phyloP scores from a whole-genome alignment of 2,888 invertebrate species.

The Caenorhabditis sinica region DNA sequence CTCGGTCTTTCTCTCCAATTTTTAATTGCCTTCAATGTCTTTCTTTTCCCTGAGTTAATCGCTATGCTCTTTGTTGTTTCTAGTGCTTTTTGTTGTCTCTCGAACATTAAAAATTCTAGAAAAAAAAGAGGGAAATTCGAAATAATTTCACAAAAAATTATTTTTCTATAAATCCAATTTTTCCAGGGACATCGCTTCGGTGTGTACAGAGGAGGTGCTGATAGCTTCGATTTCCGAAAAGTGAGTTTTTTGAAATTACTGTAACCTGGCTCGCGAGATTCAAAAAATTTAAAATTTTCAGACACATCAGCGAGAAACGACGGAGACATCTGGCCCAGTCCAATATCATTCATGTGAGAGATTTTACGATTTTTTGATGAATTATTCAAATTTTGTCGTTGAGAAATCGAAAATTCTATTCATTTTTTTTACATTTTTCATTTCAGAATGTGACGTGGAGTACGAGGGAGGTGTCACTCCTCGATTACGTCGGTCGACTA shows the following conservation, averaged over 20 bases:
- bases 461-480: constrained; percentile 77
- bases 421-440: constrained; percentile 1
- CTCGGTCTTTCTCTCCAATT: constrained; percentile 9
- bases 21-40: constrained; percentile 33
- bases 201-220: constrained; percentile 65
- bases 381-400: constrained; percentile 11
- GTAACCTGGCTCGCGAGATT: not conserved
- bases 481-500: constrained; percentile 80
- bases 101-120: not conserved
- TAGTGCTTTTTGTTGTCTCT: not conserved
- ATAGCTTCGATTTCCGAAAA: constrained; percentile 69
- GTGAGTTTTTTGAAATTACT: constrained; percentile 48
- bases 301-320: constrained; percentile 76
- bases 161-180: not conserved
- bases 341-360: constrained; percentile 76
- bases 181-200: constrained; percentile 62
- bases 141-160: too few species aligned
- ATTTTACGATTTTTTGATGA: not conserved
- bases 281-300: constrained; percentile 49
- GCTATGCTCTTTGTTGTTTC: constrained; percentile 17
- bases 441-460: constrained; percentile 75
- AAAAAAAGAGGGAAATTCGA: not conserved
- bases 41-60: not conserved
- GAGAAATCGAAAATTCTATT: not conserved
- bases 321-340: constrained; percentile 73